Evolutionary conservation across 2,113 vertebrate species (phyloP), one percentile per base, ranked within the genome.

Genomic region (Donacobius atricapilla): DNA sequence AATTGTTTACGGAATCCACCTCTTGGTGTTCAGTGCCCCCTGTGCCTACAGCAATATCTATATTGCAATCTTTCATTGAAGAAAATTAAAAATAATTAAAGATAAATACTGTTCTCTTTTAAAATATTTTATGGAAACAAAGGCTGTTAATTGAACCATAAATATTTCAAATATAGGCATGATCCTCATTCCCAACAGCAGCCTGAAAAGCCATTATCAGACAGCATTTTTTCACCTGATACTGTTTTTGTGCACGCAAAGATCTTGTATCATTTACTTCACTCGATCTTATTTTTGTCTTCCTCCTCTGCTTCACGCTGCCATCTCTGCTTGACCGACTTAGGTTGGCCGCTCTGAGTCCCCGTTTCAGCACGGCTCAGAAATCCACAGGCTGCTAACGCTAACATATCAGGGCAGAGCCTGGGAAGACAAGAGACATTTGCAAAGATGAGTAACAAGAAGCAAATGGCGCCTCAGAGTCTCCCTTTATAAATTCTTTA

Each of bases 1-100:
- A 97, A 97, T 95, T 96, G 96, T 97, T 98, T 97, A 97, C 92
- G 2, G 93, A 97, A 97, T 61, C 92, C 84, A 83, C 89, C 93
- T 96, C 75, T 90, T 64, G 68, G 80, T 92, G 88, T 90, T 97
- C 25, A 14, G n/a, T 37, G 35, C 69, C 91, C 94, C 71, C 61
- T 85, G 69, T 68, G 91, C 97, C 89, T 91, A 94, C 39, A 56
- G 94, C 93, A 89, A 80, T 95, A 89, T 94, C 80, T 58, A 89
- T 85, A 94, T 95, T 96, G 96, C 90, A 96, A 97, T 98, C 89
- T 96, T 87, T 82, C 53, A 14, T 70, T 42, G 13, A 90, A 85
- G 84, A 90, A 97, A 97, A 97, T 96, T 39, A 97, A 94, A 97
- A 96, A 95, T 94, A 93, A 97, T 95, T 87, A 87, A 87, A 93